Percentiles rank a stretch among this genome's conserved stretches.
These are phyloP conservation scores for Eupithecia subfuscata DNA, from an alignment of 2,888 invertebrate genomes.

Conservation along the genomic window DNA sequence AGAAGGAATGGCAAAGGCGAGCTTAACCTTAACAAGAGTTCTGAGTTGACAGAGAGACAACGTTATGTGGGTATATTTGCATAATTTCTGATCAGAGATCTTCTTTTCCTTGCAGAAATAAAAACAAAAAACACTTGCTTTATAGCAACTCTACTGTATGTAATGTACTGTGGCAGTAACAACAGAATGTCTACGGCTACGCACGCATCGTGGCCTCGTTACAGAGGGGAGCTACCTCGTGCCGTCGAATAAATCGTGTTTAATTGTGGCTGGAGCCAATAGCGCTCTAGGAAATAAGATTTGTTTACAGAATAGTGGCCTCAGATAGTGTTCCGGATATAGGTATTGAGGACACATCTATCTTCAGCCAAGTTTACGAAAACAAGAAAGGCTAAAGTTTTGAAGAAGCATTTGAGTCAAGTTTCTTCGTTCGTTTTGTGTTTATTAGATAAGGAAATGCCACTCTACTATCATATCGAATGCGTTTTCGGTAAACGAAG, in stretches of 20 bases:
- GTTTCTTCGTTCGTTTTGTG: too few species aligned
- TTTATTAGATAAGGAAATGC: too few species aligned
- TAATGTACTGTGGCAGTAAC: not conserved
- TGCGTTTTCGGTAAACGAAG: not conserved
- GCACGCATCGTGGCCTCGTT: constrained; percentile 31
- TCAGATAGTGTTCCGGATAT: not conserved
- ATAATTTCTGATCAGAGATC: too few species aligned
- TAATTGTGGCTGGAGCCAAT: constrained; percentile 27
- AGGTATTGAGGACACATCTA: not conserved
- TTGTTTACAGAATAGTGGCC: not conserved
- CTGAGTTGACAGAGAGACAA: too few species aligned
- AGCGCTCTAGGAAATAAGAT: not conserved
- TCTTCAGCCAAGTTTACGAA: not conserved
- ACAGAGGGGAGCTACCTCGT: constrained; percentile 24
- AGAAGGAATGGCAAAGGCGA: too few species aligned
- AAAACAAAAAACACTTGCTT: not conserved
- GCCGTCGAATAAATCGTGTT: constrained; percentile 34
- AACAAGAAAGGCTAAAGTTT: not conserved
- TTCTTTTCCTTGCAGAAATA: not conserved
- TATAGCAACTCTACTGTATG: not conserved
- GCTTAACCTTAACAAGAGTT: too few species aligned
- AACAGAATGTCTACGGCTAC: constrained; percentile 16
- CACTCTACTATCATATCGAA: too few species aligned
- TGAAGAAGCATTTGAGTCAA: not conserved
- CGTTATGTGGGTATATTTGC: too few species aligned